Conservation (phyloP, 2,797 vertebrate species). For the Thripadectes ignobilis region DNA sequence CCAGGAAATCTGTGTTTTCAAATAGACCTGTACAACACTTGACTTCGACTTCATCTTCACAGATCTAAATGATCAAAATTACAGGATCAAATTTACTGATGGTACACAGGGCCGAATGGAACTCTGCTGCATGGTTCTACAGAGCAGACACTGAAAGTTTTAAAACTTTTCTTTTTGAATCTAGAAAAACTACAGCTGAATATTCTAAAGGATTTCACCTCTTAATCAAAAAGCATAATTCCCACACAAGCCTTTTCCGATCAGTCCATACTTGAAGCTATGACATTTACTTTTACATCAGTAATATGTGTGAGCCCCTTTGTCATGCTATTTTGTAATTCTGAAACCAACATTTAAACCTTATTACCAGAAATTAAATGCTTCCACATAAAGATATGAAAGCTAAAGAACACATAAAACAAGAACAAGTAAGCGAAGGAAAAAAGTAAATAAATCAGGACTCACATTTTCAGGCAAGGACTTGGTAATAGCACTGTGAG, state of each 20-base stretch:
- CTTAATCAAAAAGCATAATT: background rate
- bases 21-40: background rate
- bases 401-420: background rate
- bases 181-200: background rate
- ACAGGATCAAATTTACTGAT: background rate
- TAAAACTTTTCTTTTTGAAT: background rate
- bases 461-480: conserved; percentile 94
- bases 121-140: background rate
- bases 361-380: background rate
- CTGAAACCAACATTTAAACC: background rate
- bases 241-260: background rate
- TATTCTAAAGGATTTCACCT: background rate
- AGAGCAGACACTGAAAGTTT: background rate
- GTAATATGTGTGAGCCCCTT: background rate
- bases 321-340: background rate
- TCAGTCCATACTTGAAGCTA: background rate
- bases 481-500: conserved; percentile 93
- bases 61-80: background rate
- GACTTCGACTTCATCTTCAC: background rate
- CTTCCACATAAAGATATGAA: background rate
- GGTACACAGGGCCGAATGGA: background rate
- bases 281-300: background rate
- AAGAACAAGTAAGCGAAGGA: background rate
- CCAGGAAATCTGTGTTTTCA: background rate
- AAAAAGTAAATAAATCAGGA: conserved; percentile 2